Conservation (phyloP, 1,140 invertebrate genomes). For the Venturia canescens region DNA sequence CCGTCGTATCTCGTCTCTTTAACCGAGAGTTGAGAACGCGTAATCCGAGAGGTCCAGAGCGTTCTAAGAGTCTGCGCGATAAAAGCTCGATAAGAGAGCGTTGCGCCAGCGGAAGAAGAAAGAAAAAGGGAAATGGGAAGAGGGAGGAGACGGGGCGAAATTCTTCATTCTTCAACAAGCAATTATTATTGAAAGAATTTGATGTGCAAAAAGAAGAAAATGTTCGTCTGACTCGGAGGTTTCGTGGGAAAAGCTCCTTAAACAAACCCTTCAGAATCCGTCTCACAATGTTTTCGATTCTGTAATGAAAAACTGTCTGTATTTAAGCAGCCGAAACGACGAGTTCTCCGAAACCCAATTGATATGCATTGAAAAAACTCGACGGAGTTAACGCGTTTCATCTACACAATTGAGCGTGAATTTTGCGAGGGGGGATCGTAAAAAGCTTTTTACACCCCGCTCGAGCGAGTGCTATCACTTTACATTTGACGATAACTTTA, state of each 20-base stretch:
- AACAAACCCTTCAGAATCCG: no score
- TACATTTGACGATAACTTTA: slow-evolving; percentile 22
- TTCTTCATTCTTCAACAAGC: neutral
- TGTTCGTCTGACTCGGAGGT: no score
- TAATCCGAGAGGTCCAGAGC: slow-evolving; percentile 21
- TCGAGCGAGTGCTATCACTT: slow-evolving; percentile 7
- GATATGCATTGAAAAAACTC: no score
- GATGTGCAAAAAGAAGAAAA: no score
- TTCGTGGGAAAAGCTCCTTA: no score
- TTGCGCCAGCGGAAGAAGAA: neutral
- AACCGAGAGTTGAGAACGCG: neutral
- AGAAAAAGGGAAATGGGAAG: neutral
- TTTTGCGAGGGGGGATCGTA: neutral
- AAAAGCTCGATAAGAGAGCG: slow-evolving; percentile 26
- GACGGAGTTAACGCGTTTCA: no score
- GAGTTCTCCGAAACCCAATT: no score
- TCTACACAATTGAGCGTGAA: neutral
- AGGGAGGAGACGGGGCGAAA: neutral
- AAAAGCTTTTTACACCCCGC: slow-evolving; percentile 25
- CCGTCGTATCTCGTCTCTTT: slow-evolving; percentile 18
- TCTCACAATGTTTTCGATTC: no score
- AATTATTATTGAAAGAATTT: no score
- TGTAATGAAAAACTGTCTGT: no score
- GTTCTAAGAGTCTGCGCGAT: neutral
- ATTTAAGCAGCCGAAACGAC: no score